Percentiles rank a stretch among this genome's conserved stretches.
Conservation (phyloP, 2,888 invertebrate species). For the Drosophila acutilabella region DNA sequence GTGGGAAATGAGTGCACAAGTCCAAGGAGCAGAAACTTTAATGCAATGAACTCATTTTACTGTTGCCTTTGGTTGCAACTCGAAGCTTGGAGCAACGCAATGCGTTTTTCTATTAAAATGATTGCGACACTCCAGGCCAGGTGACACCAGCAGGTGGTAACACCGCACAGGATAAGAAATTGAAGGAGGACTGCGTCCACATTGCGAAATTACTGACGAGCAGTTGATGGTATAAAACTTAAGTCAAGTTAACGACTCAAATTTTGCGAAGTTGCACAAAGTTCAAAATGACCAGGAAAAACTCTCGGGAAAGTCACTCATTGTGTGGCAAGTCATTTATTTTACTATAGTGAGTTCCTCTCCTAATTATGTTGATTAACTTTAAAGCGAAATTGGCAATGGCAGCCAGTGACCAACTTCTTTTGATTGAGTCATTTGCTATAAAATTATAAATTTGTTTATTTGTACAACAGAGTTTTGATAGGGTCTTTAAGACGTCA, state of each 20-base stretch:
- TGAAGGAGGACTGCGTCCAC: not conserved
- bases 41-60: constrained; percentile 25
- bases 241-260: constrained; percentile 36
- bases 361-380: constrained; percentile 3
- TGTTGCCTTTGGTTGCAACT: constrained; percentile 5
- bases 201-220: not conserved
- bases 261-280: constrained; percentile 4
- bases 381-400: not conserved
- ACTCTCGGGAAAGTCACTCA: not conserved
- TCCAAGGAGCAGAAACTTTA: constrained; percentile 10
- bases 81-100: constrained; percentile 17
- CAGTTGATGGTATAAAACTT: constrained; percentile 1
- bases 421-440: too few species aligned
- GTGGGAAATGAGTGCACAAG: not conserved
- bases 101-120: constrained; percentile 44
- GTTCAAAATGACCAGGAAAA: constrained; percentile 7
- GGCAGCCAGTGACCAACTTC: too few species aligned
- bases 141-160: not conserved
- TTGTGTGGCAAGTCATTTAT: not conserved
- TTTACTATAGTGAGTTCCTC: not conserved
- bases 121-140: constrained; percentile 41
- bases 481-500: too few species aligned
- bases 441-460: too few species aligned
- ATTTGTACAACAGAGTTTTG: too few species aligned
- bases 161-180: not conserved